Percentiles rank a stretch among this genome's conserved stretches.
Evolutionary conservation across 2,113 vertebrate species (phyloP).

Genomic region (Corynorhinus townsendii): DNA sequence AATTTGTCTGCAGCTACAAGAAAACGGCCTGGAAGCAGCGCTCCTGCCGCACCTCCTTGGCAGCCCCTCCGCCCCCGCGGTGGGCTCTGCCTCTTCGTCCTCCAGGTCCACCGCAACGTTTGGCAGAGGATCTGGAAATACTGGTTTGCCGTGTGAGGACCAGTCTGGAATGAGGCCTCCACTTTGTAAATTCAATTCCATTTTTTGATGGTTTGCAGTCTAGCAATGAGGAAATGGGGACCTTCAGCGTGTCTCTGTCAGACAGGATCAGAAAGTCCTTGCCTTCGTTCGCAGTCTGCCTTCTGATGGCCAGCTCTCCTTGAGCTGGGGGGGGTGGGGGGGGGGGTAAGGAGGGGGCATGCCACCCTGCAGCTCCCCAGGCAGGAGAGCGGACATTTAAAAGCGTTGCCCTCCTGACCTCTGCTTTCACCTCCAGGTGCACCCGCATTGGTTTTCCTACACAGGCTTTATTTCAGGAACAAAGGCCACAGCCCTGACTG

Average conservation of each 20-base stretch:
- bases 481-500: conserved; percentile 25
- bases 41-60: background rate
- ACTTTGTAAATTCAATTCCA: background rate
- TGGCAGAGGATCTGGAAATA: background rate
- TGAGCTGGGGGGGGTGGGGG: conserved; percentile 37
- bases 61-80: background rate
- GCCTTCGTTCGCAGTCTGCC: background rate
- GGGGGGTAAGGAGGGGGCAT: no score
- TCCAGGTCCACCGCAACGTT: background rate
- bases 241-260: background rate
- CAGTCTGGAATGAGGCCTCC: background rate
- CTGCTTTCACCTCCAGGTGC: conserved; percentile 52
- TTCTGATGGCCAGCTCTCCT: conserved; percentile 26
- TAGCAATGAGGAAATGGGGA: background rate
- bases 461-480: conserved; percentile 56
- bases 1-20: conserved; percentile 58
- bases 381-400: conserved; percentile 22
- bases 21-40: background rate
- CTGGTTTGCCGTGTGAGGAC: background rate
- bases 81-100: background rate
- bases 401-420: conserved; percentile 64
- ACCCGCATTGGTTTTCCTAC: conserved; percentile 47
- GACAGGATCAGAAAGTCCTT: background rate
- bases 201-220: background rate
- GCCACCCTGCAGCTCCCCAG: conserved; percentile 16